Evolutionary conservation across 2,888 invertebrate genomes (phyloP), one percentile per base, ranked within the genome.

Genomic region (Scaptomyza flava): DNA sequence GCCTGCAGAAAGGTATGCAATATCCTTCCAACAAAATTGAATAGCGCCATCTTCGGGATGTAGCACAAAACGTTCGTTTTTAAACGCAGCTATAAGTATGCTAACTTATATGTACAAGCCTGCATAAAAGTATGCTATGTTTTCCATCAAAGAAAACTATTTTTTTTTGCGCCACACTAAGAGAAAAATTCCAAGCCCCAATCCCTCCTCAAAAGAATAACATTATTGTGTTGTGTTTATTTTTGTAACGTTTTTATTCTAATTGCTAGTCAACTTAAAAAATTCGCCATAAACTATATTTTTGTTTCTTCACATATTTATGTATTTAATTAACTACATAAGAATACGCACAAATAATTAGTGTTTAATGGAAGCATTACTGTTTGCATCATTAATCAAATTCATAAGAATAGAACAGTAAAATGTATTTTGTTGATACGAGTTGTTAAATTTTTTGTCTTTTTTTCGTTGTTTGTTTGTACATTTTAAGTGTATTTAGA

Each of bases 311-410:
- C 38, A 76, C 62, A 75, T 60, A 30, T 34, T 51, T 51, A 45
- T 53, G 47, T 51, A 56, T 72, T 71, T 74, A 77, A 74, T 83
- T 77, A 65, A 70, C 79, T 81, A 83, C 64, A 81, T 81, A 79
- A 81, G 77, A 79, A 72, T 83, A 83, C 75, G 79, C 83, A 81
- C 77, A 70, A 52, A 46, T 33, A 34, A 42, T 66, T 54, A 60
- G 57, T 75, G 77, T 79, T 72, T 68, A 75, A 77, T 83, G 84
- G 81, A 81, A 83, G 83, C 79, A 78, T 79, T 77, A 79, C 63
- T 78, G 66, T 68, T 74, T 67, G 77, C 72, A 72, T 33, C 61
- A 63, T 50, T 65, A 62, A 67, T 70, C 52, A 73, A 72, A 66
- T 73, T 58, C 73, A 73, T 69, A 27, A 73, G 65, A 23, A 65